Percentiles rank a stretch among this genome's conserved stretches.
Conservation (phyloP, 2,113 vertebrate species). For the Pterocles burchelli region DNA sequence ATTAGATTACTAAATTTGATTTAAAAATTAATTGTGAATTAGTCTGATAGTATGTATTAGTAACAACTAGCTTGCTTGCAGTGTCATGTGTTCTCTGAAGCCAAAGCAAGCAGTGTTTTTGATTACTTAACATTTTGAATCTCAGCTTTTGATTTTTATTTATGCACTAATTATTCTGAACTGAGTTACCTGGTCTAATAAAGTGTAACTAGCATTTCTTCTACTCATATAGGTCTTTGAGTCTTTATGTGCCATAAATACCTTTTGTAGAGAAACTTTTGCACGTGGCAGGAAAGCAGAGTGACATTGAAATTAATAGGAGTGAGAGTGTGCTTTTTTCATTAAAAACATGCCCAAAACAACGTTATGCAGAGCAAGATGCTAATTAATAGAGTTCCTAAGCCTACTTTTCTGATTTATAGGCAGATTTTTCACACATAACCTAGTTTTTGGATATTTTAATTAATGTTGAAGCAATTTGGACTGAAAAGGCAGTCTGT, state of each 20-base stretch:
- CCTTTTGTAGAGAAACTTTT: not conserved
- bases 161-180: not conserved
- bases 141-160: not conserved
- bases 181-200: not conserved
- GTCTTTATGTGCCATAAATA: not conserved
- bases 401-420: not conserved
- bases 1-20: not conserved
- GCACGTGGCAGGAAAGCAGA: not conserved
- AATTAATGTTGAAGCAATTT: not conserved
- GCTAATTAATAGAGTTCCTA: not conserved
- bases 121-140: not conserved
- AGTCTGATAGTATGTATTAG: not conserved
- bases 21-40: not conserved
- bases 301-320: not conserved
- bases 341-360: not conserved
- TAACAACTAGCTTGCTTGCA: not conserved
- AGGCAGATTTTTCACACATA: not conserved
- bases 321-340: not conserved
- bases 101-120: not conserved
- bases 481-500: not conserved
- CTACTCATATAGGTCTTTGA: not conserved
- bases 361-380: not conserved
- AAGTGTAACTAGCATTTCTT: not conserved
- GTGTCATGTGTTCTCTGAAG: not conserved
- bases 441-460: not conserved